Evolutionary conservation across 2,113 vertebrate species (phyloP).

Genomic region (human): DNA sequence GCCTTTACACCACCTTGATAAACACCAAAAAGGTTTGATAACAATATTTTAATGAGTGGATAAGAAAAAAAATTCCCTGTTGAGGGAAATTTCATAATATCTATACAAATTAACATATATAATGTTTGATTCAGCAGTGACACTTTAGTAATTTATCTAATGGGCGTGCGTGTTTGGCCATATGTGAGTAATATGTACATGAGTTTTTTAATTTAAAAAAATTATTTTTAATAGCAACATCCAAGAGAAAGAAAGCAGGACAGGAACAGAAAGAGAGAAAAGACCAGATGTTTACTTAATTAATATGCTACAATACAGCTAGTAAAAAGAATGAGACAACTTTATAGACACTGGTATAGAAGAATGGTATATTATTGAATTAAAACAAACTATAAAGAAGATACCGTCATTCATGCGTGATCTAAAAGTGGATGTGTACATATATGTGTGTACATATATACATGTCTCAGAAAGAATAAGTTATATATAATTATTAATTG

Average conservation of each 20-base stretch:
- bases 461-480: background rate
- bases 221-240: background rate
- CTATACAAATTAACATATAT: background rate
- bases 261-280: background rate
- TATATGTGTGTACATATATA: background rate
- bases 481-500: no score
- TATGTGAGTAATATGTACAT: background rate
- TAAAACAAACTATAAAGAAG: background rate
- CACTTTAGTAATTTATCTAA: background rate
- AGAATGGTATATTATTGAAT: background rate
- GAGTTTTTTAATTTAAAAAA: background rate
- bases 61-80: background rate
- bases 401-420: background rate
- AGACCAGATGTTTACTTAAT: background rate
- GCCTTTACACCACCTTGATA: background rate
- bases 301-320: background rate
- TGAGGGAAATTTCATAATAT: background rate
- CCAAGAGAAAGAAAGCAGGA: background rate
- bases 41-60: background rate
- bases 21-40: background rate
- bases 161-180: background rate
- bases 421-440: background rate
- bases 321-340: background rate
- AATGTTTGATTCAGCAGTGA: background rate
- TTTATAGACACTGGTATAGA: background rate